Evolutionary conservation across 2,113 vertebrate species (phyloP).

Genomic region (Lonchura striata): DNA sequence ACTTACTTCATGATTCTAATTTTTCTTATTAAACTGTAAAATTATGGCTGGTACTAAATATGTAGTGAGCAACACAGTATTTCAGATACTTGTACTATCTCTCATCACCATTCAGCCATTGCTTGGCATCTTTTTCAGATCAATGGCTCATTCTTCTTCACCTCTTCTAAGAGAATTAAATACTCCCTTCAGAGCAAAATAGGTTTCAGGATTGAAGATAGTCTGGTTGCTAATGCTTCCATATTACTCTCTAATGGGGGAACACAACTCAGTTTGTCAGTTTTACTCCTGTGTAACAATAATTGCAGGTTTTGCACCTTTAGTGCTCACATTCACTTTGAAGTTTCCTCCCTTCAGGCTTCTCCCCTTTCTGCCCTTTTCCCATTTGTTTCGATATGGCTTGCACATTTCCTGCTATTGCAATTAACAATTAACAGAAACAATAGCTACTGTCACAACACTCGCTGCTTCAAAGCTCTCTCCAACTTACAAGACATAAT

Average conservation of each 20-base stretch:
- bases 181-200: not conserved
- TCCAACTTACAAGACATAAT: conserved; percentile 38
- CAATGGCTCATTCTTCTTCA: not conserved
- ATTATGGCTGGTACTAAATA: not conserved
- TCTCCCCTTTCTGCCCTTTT: not conserved
- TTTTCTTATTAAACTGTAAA: not conserved
- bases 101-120: not conserved
- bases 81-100: not conserved
- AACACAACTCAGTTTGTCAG: not conserved
- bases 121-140: not conserved
- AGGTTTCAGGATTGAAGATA: not conserved
- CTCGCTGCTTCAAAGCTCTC: conserved; percentile 33
- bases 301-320: not conserved
- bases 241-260: not conserved
- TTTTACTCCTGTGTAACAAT: not conserved
- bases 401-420: conserved; percentile 31
- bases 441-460: conserved; percentile 34
- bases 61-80: not conserved
- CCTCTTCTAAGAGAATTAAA: not conserved
- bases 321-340: not conserved
- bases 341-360: not conserved
- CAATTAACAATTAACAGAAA: conserved; percentile 48
- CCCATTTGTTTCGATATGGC: conserved; percentile 4
- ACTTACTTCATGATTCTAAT: not conserved
- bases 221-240: not conserved